Conservation (phyloP, 2,888 invertebrate species). For the Seira ritae region DNA sequence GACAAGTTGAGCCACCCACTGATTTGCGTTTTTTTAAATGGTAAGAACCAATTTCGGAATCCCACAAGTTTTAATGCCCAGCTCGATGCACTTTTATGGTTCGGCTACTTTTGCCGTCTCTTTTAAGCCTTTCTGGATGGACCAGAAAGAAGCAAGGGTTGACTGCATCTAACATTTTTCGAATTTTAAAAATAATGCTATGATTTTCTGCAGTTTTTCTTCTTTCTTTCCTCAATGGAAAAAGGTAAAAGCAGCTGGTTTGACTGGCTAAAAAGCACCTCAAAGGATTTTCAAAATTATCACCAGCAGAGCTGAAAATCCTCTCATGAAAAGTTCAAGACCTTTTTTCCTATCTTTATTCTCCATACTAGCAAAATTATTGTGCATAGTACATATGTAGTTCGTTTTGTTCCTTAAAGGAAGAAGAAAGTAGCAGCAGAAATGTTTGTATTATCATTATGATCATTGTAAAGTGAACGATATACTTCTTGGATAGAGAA, state of each 20-base stretch:
- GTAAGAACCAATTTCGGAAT: not conserved
- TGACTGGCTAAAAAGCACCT: slow-evolving; percentile 14
- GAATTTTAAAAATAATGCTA: not conserved
- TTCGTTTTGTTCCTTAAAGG: slow-evolving; percentile 20
- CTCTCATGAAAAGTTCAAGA: slow-evolving; percentile 47
- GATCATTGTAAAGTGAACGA: slow-evolving; percentile 31
- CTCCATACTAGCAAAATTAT: slow-evolving; percentile 3
- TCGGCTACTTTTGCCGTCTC: no score
- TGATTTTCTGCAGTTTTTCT: slow-evolving; percentile 19
- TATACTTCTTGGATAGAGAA: slow-evolving; percentile 32
- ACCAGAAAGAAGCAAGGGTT: not conserved
- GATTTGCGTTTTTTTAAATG: not conserved
- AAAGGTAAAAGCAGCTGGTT: slow-evolving; percentile 30
- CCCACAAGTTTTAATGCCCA: no score
- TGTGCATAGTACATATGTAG: not conserved
- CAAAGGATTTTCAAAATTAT: slow-evolving; percentile 23
- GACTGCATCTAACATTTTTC: not conserved
- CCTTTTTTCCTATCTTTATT: slow-evolving; percentile 40
- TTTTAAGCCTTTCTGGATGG: not conserved
- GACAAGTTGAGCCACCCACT: slow-evolving; percentile 14
- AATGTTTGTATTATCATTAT: slow-evolving; percentile 2
- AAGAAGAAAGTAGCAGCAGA: slow-evolving; percentile 25
- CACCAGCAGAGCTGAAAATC: slow-evolving; percentile 56
- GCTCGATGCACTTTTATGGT: no score
- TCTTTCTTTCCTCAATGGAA: slow-evolving; percentile 22